Evolutionary conservation across 1,140 invertebrate genomes (phyloP).

Genomic region (Euglossa dilemma): DNA sequence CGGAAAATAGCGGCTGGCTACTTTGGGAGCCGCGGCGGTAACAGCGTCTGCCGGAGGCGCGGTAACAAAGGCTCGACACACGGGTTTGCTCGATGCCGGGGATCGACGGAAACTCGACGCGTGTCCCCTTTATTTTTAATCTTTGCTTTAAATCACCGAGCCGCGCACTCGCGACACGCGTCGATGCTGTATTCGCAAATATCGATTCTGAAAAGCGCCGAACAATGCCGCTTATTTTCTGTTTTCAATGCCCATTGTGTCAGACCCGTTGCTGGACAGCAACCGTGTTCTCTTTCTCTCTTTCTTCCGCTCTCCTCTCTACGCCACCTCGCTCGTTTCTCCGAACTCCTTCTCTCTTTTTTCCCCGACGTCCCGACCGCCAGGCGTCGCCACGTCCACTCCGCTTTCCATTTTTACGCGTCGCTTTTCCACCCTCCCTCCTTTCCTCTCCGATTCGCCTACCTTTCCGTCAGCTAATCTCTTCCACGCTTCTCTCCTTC

Average conservation of each 20-base stretch:
- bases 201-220: slow-evolving; percentile 82
- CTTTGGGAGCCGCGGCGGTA: slow-evolving; percentile 50
- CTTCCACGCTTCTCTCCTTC: too few species aligned
- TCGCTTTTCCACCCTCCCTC: not conserved
- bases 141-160: slow-evolving; percentile 77
- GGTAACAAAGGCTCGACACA: slow-evolving; percentile 51
- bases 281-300: slow-evolving; percentile 41
- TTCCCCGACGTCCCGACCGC: slow-evolving; percentile 2
- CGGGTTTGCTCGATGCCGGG: slow-evolving; percentile 30
- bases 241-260: slow-evolving; percentile 81
- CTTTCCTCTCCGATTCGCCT: too few species aligned
- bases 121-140: slow-evolving; percentile 78
- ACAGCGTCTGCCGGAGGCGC: slow-evolving; percentile 31
- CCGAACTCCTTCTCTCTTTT: not conserved
- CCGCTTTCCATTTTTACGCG: not conserved
- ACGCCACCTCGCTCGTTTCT: not conserved
- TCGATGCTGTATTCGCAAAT: slow-evolving; percentile 81
- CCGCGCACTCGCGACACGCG: slow-evolving; percentile 65
- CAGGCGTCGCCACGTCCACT: not conserved
- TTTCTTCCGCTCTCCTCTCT: not conserved
- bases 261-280: slow-evolving; percentile 68
- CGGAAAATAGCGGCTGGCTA: slow-evolving; percentile 53
- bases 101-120: slow-evolving; percentile 59
- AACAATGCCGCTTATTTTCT: slow-evolving; percentile 82
- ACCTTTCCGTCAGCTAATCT: too few species aligned